Evolutionary conservation across 2,888 invertebrate genomes (phyloP).

Genomic region (Lepidochrysops patricia): DNA sequence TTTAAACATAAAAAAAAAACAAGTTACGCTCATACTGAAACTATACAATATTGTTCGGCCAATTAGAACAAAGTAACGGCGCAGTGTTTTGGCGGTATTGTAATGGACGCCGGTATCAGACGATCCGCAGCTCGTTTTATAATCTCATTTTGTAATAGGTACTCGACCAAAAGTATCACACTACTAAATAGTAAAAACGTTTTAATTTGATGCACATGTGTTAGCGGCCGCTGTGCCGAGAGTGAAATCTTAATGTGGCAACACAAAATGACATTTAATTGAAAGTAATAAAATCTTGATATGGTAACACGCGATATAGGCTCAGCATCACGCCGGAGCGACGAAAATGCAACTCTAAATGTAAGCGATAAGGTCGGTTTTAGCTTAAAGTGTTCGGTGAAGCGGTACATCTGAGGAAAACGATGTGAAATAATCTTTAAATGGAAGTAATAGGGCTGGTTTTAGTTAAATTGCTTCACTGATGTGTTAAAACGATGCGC

Average conservation of each 20-base stretch:
- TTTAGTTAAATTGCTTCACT: background rate
- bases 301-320: background rate
- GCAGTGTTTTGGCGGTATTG: too few species aligned
- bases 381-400: too few species aligned
- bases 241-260: constrained; percentile 24
- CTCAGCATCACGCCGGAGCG: background rate
- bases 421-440: too few species aligned
- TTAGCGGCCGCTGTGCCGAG: constrained; percentile 24
- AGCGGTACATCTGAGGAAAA: too few species aligned
- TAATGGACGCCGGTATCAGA: too few species aligned
- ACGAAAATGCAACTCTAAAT: background rate
- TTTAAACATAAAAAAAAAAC: too few species aligned
- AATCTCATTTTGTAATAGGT: too few species aligned
- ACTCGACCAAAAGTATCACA: background rate
- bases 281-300: constrained; percentile 10
- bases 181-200: constrained; percentile 14
- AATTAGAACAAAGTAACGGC: too few species aligned
- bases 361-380: background rate
- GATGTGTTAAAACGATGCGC: constrained; percentile 6
- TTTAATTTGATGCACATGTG: constrained; percentile 20
- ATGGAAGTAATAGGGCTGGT: background rate
- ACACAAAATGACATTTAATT: constrained; percentile 17
- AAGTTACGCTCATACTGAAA: too few species aligned
- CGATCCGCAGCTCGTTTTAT: too few species aligned
- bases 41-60: too few species aligned